Evolutionary conservation across 2,113 vertebrate species (phyloP).

Genomic region (Morphnarchus princeps): DNA sequence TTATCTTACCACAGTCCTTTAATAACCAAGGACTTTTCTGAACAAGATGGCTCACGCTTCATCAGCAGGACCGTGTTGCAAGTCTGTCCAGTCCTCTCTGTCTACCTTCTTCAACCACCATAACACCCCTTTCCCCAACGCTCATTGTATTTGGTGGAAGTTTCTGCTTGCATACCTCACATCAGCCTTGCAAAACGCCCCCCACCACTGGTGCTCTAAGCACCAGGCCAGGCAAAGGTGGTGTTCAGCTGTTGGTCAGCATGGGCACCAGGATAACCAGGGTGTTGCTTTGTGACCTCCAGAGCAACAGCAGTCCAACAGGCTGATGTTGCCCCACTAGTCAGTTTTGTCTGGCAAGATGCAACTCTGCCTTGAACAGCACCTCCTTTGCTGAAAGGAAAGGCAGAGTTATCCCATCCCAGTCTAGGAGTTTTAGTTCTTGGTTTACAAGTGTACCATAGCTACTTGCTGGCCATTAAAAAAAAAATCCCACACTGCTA

Average conservation of each 20-base stretch:
- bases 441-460: neutral
- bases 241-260: neutral
- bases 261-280: neutral
- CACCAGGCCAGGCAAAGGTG: neutral
- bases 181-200: neutral
- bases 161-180: neutral
- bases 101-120: neutral
- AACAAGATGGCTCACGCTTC: neutral
- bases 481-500: neutral
- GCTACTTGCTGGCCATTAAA: neutral
- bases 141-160: neutral
- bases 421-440: neutral
- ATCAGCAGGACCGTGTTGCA: neutral
- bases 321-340: fast-evolving
- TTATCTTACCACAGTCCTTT: neutral
- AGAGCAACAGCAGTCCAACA: neutral
- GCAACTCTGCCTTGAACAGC: neutral
- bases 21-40: neutral
- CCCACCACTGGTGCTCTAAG: neutral
- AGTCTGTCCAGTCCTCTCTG: neutral
- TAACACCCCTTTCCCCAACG: neutral
- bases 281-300: neutral
- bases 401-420: too few relatives aligned
- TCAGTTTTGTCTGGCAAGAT: neutral
- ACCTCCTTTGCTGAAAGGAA: neutral